Evolutionary conservation across 2,797 vertebrate genomes (phyloP).

Genomic region (Scleropages formosus): DNA sequence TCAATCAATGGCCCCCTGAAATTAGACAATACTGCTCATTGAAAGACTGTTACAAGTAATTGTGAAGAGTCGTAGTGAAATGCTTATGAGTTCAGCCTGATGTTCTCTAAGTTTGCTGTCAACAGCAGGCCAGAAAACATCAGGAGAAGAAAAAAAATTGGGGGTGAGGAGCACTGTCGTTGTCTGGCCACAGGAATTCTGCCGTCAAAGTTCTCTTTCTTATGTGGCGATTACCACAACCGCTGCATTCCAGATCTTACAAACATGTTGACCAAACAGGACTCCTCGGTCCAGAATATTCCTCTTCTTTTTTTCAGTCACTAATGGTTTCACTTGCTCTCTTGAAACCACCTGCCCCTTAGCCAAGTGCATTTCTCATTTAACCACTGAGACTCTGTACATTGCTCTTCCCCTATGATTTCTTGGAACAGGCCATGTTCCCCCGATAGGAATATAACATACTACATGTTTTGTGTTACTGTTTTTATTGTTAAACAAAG

Average conservation of each 20-base stretch:
- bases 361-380: slow-evolving; percentile 60
- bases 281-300: slow-evolving; percentile 70
- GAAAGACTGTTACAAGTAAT: slow-evolving; percentile 33
- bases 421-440: slow-evolving; percentile 58
- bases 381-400: background rate
- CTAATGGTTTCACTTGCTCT: slow-evolving; percentile 71
- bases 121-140: slow-evolving; percentile 60
- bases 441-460: background rate
- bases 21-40: background rate
- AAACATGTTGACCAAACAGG: slow-evolving; percentile 76
- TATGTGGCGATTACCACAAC: slow-evolving; percentile 70
- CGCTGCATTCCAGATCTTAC: slow-evolving; percentile 71
- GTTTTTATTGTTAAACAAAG: too few species aligned
- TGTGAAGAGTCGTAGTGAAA: slow-evolving; percentile 44
- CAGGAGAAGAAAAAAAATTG: slow-evolving; percentile 50
- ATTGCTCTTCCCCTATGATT: background rate
- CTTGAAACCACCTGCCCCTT: slow-evolving; percentile 70
- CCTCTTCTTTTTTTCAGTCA: slow-evolving; percentile 62
- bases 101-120: slow-evolving; percentile 56
- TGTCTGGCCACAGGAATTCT: slow-evolving; percentile 73
- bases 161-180: slow-evolving; percentile 61
- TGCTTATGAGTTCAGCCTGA: slow-evolving; percentile 45
- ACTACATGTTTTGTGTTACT: background rate
- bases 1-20: too few species aligned
- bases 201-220: slow-evolving; percentile 58